Percentiles rank a stretch among this genome's conserved stretches.
phyloP scores from a whole-genome alignment of 1,140 invertebrate species.

The Drosophila asahinai region DNA sequence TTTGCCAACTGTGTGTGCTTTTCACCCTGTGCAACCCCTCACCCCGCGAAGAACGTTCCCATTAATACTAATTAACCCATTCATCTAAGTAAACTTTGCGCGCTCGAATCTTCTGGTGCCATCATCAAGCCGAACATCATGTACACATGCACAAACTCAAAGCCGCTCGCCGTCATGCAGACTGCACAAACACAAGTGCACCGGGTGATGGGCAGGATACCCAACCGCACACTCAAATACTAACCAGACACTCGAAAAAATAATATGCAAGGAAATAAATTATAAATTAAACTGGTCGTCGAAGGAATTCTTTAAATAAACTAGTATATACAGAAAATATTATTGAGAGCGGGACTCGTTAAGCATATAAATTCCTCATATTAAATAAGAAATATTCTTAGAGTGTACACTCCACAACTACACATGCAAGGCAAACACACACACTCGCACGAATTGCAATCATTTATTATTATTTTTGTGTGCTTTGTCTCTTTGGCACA shows the following conservation, averaged over 20 bases:
- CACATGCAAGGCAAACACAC: constrained; percentile 40
- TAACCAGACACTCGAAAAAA: background rate
- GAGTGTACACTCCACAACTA: constrained; percentile 3
- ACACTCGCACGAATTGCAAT: constrained; percentile 61
- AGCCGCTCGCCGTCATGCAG: constrained; percentile 67
- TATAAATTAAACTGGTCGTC: background rate
- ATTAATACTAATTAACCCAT: constrained; percentile 75
- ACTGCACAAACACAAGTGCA: constrained; percentile 74
- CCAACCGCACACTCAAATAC: constrained; percentile 3
- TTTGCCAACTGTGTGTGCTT: constrained; percentile 23
- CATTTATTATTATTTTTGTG: constrained; percentile 83
- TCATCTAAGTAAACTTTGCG: constrained; percentile 62
- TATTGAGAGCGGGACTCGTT: background rate
- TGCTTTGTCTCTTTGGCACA: constrained; percentile 82
- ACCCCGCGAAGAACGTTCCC: constrained; percentile 17
- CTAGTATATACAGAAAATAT: too few species aligned
- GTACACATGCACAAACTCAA: constrained; percentile 69
- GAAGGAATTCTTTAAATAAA: background rate
- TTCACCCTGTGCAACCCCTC: background rate
- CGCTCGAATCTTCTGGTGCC: constrained; percentile 44
- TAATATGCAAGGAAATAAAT: background rate
- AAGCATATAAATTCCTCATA: background rate
- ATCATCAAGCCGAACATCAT: constrained; percentile 35
- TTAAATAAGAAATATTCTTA: background rate
- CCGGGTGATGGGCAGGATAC: constrained; percentile 14